Conservation (phyloP, 92 coral and sea anemone species). For the Umimayanthus chanpuru region DNA sequence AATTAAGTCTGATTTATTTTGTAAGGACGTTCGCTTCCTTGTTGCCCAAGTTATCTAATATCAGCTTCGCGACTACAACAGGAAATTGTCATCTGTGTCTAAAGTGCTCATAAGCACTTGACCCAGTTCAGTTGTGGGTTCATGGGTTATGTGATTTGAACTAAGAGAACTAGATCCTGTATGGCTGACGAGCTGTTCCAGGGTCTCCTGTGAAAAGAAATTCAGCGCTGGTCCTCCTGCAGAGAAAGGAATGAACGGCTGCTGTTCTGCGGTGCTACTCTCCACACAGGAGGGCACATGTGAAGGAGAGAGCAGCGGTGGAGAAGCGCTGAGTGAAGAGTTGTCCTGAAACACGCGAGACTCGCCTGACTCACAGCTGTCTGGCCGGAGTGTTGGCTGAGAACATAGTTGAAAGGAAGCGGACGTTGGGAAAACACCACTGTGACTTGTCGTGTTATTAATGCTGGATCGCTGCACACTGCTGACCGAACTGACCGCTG, state of each 20-base stretch:
- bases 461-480: neutral
- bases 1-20: too few relatives aligned
- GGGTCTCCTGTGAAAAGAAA: slow-evolving; percentile 36
- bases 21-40: too few relatives aligned
- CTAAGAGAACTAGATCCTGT: slow-evolving; percentile 14
- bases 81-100: slow-evolving; percentile 34
- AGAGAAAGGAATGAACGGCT: slow-evolving; percentile 29
- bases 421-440: neutral
- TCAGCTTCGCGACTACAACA: neutral
- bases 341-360: neutral
- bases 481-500: slow-evolving; percentile 6
- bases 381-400: slow-evolving; percentile 5
- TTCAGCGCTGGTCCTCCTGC: slow-evolving; percentile 19
- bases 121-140: slow-evolving; percentile 33
- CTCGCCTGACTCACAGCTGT: neutral
- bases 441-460: neutral
- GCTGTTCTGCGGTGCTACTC: slow-evolving; percentile 14
- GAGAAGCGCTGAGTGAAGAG: slow-evolving; percentile 6
- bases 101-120: slow-evolving; percentile 35
- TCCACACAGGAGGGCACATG: neutral
- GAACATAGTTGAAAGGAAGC: slow-evolving; percentile 15
- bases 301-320: slow-evolving; percentile 12
- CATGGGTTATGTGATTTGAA: slow-evolving; percentile 17
- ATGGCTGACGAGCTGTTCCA: slow-evolving; percentile 28
- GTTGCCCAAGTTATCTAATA: neutral